Evolutionary conservation across 2,113 vertebrate species (phyloP).

Genomic region (Pseudorasbora parva): DNA sequence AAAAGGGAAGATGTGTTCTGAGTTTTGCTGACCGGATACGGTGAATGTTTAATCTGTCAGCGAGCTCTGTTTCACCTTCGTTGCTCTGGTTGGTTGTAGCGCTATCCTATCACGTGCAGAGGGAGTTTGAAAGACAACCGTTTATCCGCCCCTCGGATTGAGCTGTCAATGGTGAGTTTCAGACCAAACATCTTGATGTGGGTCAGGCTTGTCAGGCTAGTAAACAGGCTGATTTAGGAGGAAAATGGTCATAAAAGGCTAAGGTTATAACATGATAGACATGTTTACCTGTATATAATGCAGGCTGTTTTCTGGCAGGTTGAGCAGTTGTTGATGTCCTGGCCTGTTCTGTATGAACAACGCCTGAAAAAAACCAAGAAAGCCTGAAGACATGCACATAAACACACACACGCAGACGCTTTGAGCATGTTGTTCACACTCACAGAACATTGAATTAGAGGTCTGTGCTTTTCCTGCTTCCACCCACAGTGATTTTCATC

Average conservation of each 20-base stretch:
- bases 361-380: slow-evolving; percentile 73
- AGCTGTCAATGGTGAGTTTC: no score
- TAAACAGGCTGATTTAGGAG: not conserved
- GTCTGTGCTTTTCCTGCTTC: slow-evolving; percentile 11
- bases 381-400: slow-evolving; percentile 24
- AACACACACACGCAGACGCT: slow-evolving; percentile 24
- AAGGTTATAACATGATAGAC: not conserved
- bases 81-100: no score
- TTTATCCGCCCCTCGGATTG: no score
- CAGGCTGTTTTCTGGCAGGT: slow-evolving; percentile 97
- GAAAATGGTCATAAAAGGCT: not conserved
- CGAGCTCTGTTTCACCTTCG: no score
- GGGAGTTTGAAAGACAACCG: no score
- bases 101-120: no score
- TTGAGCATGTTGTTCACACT: not conserved
- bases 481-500: not conserved
- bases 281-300: slow-evolving; percentile 97
- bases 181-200: no score
- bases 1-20: no score
- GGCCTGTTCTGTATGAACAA: slow-evolving; percentile 95
- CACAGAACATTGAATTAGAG: not conserved
- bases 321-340: slow-evolving; percentile 97
- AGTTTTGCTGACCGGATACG: no score
- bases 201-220: no score
- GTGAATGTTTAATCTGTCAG: no score